These are phyloP conservation scores for Rhyacophila evoluta DNA, from an alignment of 2,888 invertebrate genomes.

Conservation along the genomic window DNA sequence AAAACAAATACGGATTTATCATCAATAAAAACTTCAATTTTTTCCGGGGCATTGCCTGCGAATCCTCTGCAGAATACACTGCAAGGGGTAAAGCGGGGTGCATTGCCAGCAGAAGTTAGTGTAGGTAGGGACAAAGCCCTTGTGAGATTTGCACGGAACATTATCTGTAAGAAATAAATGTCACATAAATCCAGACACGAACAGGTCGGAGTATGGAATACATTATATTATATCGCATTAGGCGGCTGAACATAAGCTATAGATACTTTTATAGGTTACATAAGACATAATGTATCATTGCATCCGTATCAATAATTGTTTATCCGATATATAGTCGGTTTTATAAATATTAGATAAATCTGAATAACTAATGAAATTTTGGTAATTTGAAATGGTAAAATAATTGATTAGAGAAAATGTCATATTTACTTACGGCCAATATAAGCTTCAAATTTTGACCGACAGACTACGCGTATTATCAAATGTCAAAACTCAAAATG, in stretches of 20 bases:
- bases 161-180: constrained; percentile 58
- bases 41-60: constrained; percentile 73
- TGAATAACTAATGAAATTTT: neutral
- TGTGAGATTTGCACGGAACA: constrained; percentile 82
- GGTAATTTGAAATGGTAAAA: neutral
- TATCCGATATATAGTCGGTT: neutral
- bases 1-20: constrained; percentile 94
- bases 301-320: neutral
- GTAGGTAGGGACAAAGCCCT: constrained; percentile 72
- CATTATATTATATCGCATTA: neutral
- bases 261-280: constrained; percentile 46
- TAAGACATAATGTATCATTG: constrained; percentile 48
- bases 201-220: neutral
- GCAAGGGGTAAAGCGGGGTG: constrained; percentile 63
- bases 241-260: neutral
- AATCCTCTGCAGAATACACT: constrained; percentile 64
- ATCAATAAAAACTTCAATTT: constrained; percentile 97
- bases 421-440: constrained; percentile 43
- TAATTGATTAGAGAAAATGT: constrained; percentile 11
- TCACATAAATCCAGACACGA: neutral
- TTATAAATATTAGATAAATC: neutral
- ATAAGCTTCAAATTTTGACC: constrained; percentile 37
- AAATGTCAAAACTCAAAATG: constrained; percentile 42
- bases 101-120: constrained; percentile 61
- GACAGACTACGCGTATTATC: constrained; percentile 35